Evolutionary conservation across 2,888 invertebrate species (phyloP).

Genomic region (Octodonta nipae): DNA sequence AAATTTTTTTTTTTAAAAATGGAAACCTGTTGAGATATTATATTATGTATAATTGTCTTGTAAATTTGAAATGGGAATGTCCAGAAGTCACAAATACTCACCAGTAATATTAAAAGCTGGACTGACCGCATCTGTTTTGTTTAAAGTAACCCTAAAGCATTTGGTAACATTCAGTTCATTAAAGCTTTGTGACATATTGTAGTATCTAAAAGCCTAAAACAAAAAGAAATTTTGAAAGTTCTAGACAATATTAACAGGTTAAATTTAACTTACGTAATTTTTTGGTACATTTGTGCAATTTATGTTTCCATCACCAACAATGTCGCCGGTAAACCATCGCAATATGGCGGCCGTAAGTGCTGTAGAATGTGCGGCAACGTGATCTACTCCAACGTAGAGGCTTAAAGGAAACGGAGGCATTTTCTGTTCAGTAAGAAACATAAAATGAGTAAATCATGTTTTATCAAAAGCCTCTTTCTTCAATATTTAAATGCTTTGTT

Average conservation of each 20-base stretch:
- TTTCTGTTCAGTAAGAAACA: slow-evolving; percentile 18
- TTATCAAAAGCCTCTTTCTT: too few species aligned
- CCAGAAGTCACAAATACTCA: slow-evolving; percentile 32
- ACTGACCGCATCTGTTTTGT: slow-evolving; percentile 60
- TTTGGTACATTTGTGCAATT: slow-evolving; percentile 36
- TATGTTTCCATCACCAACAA: slow-evolving; percentile 27
- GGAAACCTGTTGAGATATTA: too few species aligned
- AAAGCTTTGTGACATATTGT: slow-evolving; percentile 48
- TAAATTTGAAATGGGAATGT: slow-evolving; percentile 8
- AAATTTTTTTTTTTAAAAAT: too few species aligned
- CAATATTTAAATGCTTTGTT: too few species aligned
- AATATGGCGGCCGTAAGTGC: slow-evolving; percentile 47
- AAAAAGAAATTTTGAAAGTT: slow-evolving; percentile 3
- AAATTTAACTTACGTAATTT: slow-evolving; percentile 26
- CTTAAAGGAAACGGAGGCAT: slow-evolving; percentile 35
- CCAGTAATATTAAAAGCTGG: slow-evolving; percentile 69
- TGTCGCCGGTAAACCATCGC: slow-evolving; percentile 48
- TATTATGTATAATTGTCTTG: too few species aligned
- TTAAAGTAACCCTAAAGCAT: slow-evolving; percentile 61
- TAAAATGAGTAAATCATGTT: too few species aligned
- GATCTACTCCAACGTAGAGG: slow-evolving; percentile 51
- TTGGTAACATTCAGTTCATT: slow-evolving; percentile 43
- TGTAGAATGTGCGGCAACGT: slow-evolving; percentile 38
- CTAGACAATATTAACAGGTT: neutral
- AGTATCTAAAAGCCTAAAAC: slow-evolving; percentile 30